Evolutionary conservation across 2,797 vertebrate species (phyloP), one percentile per base, ranked within the genome.

Genomic region (Delichon dasypus): DNA sequence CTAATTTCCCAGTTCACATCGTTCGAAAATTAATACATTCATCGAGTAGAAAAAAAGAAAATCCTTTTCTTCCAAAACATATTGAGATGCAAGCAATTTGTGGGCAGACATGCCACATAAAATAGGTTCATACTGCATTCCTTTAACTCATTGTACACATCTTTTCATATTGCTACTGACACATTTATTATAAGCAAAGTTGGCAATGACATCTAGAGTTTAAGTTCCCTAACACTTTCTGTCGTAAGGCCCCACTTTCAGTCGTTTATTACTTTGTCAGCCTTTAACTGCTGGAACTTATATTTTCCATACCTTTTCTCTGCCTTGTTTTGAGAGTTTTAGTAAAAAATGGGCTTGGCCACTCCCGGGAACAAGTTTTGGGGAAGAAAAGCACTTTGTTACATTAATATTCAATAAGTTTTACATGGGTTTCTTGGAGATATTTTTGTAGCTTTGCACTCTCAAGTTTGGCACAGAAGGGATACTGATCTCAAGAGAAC

Each of bases 111-210:
- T 73, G 70, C 48, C 76, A 72, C 77, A 90, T 82, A 74, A 83
- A 87, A 74, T 42, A 88, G 55, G 65, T 91, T 91, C 88, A 85
- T 74, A 81, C n/a, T 71, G 32, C 45, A 93, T 78, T 88, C 77
- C 57, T 93, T 85, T 58, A 85, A 85, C 45, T 60, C 86, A 86
- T 6, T 82, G 83, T 75, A 93, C 45, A 74, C 85, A 87, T 93
- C 64, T 91, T 94, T 93, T 91, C 88, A 79, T 86, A 93, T 82
- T 91, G 94, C 85, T 95, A 91, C 94, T 95, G 94, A 94, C 92
- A 92, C 77, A 74, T 91, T 96, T 91, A 95, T 82, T 96, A 85
- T 68, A 96, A 94, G 83, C 77, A 95, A 95, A 94, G 88, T 88
- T 90, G 57, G 80, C 85, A 95, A 92, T 91, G 91, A 97, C 83